Evolutionary conservation across 1,140 invertebrate species (phyloP), one percentile per base, ranked within the genome.

Genomic region (Helicoverpa armigera): DNA sequence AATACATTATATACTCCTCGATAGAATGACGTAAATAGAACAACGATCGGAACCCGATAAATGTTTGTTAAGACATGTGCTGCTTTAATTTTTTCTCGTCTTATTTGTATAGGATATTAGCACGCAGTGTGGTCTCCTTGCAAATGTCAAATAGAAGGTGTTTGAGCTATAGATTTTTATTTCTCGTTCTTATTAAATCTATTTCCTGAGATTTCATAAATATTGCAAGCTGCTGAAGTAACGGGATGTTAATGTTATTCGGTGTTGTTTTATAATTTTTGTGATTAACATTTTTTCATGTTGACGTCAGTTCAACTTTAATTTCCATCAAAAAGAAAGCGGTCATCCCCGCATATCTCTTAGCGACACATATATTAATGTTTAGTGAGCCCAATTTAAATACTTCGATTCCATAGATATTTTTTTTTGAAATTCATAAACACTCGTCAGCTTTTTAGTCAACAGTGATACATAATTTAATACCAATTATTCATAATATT

Each of bases 61-160:
- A 67, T 69, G 43, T 54, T 23, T 72, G 69, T 14, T 29, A 61
- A 72, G 50, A 53, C 13, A 54, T 53, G 69, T n/a, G 13, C 50
- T 53, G 50, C 50, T 72, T 72, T 72, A 50, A 72, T 72, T 72
- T 54, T 69, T 72, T 72, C 13, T 54, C 13, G 50, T 54, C 12
- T 53, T 54, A 51, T 54, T 72, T 54, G 23, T 29, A 72, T 50
- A 29, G 18, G 29, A 54, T 50, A 70, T 72, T 72, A 54, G 50
- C 69, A 72, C 31, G 18, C 18, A 54, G 23, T 72, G 69, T 23
- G 23, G 23, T 72, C 48, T 5, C 23, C 18, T 53, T 31, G 12
- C 13, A 72, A 1, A 72, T 51, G 18, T 72, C 14, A 50, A 69
- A 54, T 72, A 54, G 50, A 9, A 53, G 14, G 31, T 10, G 0